Percentiles rank a stretch among this genome's conserved stretches.
Conservation (phyloP, 1,140 invertebrate species). For the Halictus rubicundus region DNA sequence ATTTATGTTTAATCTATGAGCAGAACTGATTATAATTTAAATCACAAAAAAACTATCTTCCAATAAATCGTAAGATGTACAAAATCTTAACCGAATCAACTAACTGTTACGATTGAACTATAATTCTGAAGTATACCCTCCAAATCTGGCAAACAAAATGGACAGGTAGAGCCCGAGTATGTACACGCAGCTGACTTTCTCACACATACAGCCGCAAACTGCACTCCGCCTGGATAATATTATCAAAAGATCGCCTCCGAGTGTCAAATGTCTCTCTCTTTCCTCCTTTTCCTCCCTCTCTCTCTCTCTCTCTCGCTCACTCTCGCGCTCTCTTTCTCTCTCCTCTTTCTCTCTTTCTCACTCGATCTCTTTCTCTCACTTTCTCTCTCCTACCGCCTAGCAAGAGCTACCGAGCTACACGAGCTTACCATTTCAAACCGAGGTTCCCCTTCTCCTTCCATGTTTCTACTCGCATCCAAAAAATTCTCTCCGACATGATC, state of each 20-base stretch:
- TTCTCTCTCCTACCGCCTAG: constrained; percentile 76
- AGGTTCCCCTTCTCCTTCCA: constrained; percentile 75
- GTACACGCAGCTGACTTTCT: constrained; percentile 76
- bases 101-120: constrained; percentile 6
- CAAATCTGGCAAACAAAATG: constrained; percentile 46
- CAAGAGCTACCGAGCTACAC: constrained; percentile 80
- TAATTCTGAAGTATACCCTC: constrained; percentile 18
- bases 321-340: constrained; percentile 4
- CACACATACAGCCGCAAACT: constrained; percentile 79
- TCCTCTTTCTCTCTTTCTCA: constrained; percentile 2
- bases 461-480: constrained; percentile 77
- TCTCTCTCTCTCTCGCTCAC: constrained; percentile 8
- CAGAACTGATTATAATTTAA: not conserved
- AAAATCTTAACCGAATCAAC: not conserved
- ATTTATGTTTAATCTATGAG: not conserved
- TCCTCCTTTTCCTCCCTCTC: not conserved
- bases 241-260: constrained; percentile 72
- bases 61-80: not conserved
- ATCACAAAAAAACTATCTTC: not conserved
- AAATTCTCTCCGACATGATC: constrained; percentile 76
- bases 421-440: constrained; percentile 81
- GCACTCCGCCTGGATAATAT: constrained; percentile 78
- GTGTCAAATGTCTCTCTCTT: constrained; percentile 76
- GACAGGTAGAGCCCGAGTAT: constrained; percentile 64
- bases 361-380: constrained; percentile 18